Base-by-base conservation (phyloP, 2,113 vertebrate species). In the Etheostoma cragini region DNA sequence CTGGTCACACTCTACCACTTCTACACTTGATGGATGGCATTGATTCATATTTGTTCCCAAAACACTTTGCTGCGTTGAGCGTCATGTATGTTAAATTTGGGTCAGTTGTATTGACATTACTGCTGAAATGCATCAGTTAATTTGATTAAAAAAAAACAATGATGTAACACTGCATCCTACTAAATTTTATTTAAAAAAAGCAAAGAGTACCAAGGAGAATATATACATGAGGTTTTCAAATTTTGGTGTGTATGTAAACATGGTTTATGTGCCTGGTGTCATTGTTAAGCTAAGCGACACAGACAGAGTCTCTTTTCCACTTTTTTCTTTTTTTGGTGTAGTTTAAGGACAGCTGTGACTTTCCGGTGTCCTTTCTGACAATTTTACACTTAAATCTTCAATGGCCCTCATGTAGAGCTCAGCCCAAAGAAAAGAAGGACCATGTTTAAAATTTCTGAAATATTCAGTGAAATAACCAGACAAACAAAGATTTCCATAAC, bases 361-460 rank as follows among this genome's bases (percentile, higher is more conserved):
- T 78, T 88, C 63, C 63, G 33, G 47, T 85, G 60, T 75, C 75
- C 89, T 83, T 30, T 73, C 79, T 87, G 81, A 82, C 65, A 76
- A 75, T 68, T 22, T 69, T 78, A 54, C 80, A 80, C 72, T 81
- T 90, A 83, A 53, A 81, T 86, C 49, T 88, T 78, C 65, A 87
- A 82, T 74, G 52, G 30, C 47, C 54, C 60, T 76, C 73, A 81
- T 86, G 52, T 89, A 57, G 50, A 84, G 69, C 72, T 47, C 52
- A 72, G 76, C 73, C 38, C 12, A 0, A 26, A 60, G 30, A 66
- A 52, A 54, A 81, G 63, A 50, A 57, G 42, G 30, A 30, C 46
- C 69, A 57, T 86, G 70, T 82, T 82, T 83, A n/a, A 81, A 79
- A 78, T 56, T 57, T 81, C 14, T 76, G 64, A 69, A 76, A 81